phyloP scores from a whole-genome alignment of 2,797 vertebrate species.

The Odontamblyopus rebecca region DNA sequence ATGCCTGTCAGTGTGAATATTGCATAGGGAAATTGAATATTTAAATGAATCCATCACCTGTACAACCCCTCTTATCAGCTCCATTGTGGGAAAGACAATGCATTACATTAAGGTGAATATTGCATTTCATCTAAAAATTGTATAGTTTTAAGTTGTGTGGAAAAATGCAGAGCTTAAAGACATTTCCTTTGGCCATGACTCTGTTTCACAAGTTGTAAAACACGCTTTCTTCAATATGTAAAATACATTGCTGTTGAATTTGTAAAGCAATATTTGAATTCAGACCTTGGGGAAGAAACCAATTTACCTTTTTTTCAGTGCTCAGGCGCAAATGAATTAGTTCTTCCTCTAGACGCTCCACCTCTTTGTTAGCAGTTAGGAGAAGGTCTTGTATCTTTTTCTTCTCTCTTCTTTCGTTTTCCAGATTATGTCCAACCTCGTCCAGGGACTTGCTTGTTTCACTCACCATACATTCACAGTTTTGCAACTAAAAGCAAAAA shows the following conservation, averaged over 20 bases:
- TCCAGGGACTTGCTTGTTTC: constrained; percentile 34
- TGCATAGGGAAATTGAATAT: constrained; percentile 68
- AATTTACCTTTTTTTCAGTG: constrained; percentile 57
- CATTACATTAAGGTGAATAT: constrained; percentile 67
- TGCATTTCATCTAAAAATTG: constrained; percentile 56
- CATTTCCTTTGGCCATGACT: constrained; percentile 31
- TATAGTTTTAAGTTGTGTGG: constrained; percentile 22
- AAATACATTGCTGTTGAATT: constrained; percentile 13
- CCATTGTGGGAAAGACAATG: constrained; percentile 66
- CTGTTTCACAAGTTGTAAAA: constrained; percentile 14
- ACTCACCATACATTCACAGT: constrained; percentile 19
- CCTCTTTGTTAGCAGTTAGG: constrained; percentile 27
- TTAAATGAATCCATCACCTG: constrained; percentile 69
- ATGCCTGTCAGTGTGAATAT: constrained; percentile 64
- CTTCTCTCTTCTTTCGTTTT: constrained; percentile 28
- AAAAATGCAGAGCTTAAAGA: constrained; percentile 22
- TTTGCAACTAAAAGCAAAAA: constrained; percentile 42
- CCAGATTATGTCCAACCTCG: constrained; percentile 32
- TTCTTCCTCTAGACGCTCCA: constrained; percentile 43
- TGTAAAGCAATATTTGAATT: constrained; percentile 15
- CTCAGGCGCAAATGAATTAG: not conserved
- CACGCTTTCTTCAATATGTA: not conserved
- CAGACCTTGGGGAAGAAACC: constrained; percentile 29
- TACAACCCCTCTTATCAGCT: constrained; percentile 63
- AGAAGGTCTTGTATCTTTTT: constrained; percentile 50